Evolutionary conservation across 1,140 invertebrate genomes (phyloP).

Genomic region (Zaprionus gabonicus): DNA sequence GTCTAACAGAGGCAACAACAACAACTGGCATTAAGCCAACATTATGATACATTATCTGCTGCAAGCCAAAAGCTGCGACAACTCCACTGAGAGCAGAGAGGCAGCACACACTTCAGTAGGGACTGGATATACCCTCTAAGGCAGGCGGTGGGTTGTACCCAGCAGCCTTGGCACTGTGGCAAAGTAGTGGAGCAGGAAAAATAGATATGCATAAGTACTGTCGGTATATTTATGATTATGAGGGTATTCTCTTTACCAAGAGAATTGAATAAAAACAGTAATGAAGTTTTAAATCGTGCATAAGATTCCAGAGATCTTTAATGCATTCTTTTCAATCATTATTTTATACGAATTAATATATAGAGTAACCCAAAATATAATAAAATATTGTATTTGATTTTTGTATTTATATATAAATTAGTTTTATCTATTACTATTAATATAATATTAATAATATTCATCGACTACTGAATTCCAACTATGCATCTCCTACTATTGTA

Average conservation of each 20-base stretch:
- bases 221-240: not conserved
- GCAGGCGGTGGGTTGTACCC: not conserved
- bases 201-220: not conserved
- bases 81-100: constrained; percentile 31
- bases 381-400: not conserved
- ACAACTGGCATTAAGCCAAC: constrained; percentile 58
- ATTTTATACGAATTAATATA: no score
- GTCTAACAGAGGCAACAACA: constrained; percentile 50
- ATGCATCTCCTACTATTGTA: no score
- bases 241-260: not conserved
- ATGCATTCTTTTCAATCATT: no score
- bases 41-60: constrained; percentile 75
- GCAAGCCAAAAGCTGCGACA: constrained; percentile 47
- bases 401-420: not conserved
- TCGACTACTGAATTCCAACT: no score
- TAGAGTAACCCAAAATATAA: not conserved
- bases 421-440: no score
- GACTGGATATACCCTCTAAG: not conserved
- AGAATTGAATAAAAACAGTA: no score
- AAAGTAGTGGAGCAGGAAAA: not conserved
- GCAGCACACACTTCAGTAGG: not conserved
- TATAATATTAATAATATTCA: no score
- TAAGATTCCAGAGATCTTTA: no score
- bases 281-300: no score
- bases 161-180: no score